Percentiles rank a stretch among this genome's conserved stretches.
Evolutionary conservation across 2,113 vertebrate species (phyloP).

Genomic region (Caracal caracal): DNA sequence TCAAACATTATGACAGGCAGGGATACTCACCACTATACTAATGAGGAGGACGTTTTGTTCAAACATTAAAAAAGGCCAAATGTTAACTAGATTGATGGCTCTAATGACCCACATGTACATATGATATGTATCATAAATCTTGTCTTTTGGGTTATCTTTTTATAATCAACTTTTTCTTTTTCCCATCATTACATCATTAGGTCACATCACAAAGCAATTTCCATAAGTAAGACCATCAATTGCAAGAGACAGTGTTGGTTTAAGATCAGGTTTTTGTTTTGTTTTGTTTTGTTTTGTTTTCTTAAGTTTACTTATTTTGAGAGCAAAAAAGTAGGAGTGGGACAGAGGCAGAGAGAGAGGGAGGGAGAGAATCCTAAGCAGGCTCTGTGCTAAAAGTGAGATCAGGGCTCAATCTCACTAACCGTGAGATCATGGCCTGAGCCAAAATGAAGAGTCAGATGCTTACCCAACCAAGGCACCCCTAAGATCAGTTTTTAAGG

Average conservation of each 20-base stretch:
- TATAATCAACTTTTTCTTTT: neutral
- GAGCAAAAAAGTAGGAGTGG: too few relatives aligned
- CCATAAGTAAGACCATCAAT: neutral
- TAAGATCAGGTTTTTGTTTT: neutral
- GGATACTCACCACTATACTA: too few relatives aligned
- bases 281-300: too few relatives aligned
- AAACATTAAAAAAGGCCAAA: neutral
- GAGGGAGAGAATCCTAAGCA: too few relatives aligned
- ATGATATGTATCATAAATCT: neutral
- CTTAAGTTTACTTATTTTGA: too few relatives aligned
- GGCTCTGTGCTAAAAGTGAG: too few relatives aligned
- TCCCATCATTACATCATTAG: neutral
- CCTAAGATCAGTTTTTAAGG: neutral
- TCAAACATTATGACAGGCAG: neutral
- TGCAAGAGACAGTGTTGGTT: neutral
- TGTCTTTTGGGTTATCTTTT: neutral
- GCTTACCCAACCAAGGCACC: too few relatives aligned
- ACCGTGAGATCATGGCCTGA: too few relatives aligned
- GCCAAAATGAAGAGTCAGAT: too few relatives aligned
- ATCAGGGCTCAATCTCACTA: too few relatives aligned
- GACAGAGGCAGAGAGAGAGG: too few relatives aligned
- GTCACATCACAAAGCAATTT: neutral
- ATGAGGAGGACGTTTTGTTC: too few relatives aligned
- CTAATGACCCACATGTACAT: neutral
- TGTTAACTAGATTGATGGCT: neutral